Evolutionary conservation across 2,888 invertebrate genomes (phyloP), one percentile per base, ranked within the genome.

Genomic region (Catocala nupta): DNA sequence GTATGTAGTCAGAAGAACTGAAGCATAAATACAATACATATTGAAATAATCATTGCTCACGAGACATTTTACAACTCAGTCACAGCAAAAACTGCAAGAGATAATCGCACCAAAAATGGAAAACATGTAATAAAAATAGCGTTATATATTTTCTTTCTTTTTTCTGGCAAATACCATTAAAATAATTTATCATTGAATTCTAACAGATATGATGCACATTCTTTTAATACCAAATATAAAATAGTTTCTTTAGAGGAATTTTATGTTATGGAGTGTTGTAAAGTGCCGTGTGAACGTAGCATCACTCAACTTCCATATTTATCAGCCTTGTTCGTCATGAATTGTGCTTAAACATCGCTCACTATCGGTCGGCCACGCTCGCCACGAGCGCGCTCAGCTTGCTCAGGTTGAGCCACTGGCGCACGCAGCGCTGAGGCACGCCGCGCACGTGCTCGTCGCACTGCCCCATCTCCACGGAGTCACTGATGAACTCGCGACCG

Each of bases 281-380:
- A 76, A 68, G 25, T 69, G 71, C 36, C 71, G 51, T 54, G 67
- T 68, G 67, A 67, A 55, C 51, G 34, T 51, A 51, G 60, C 65
- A 53, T 62, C 59, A 54, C 61, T 71, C 69, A 42, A 55, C 63
- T 50, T 68, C 78, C 77, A 48, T 70, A 53, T 64, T 25, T 10
- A 59, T 66, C 71, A 71, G 71, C 65, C 69, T 77, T 68, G 65
- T 67, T 55, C 51, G 55, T 58, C 53, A 9, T 33, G 16, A 0
- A 9, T n/a, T 6, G 43, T 52, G 16, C 16, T 8, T 12, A 8
- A 0, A 25, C 12, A 33, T 10, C 6, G 52, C 44, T 52, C 75
- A 12, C 76, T 84, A 91, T 65, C 92, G 90, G 71, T 93, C 93
- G 1, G 91, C 81, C 51, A 87, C 80, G 36, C 89, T 84, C 7